phyloP scores from a whole-genome alignment of 2,888 invertebrate genomes.

The Cataglyphis altisquamis region DNA sequence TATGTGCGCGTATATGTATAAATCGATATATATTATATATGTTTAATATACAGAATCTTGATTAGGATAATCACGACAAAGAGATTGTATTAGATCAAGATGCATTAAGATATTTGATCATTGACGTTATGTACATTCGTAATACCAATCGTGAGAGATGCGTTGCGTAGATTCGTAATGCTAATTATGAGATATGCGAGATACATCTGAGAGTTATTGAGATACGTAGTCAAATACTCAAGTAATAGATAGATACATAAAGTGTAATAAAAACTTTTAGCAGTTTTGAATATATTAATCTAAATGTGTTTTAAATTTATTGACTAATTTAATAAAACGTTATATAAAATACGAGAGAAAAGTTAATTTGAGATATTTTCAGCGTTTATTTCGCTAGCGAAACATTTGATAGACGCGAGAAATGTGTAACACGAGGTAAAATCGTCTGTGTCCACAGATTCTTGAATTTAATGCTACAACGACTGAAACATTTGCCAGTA shows the following conservation, averaged over 20 bases:
- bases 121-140: not conserved
- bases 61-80: slow-evolving; percentile 48
- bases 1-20: not conserved
- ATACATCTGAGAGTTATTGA: not conserved
- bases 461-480: slow-evolving; percentile 4
- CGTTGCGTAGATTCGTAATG: not conserved
- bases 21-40: not conserved
- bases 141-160: not conserved
- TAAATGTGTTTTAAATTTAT: not conserved
- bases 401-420: not conserved
- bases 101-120: slow-evolving; percentile 39
- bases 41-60: slow-evolving; percentile 29
- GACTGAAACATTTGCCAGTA: slow-evolving; percentile 27
- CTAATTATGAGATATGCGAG: not conserved
- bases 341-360: not conserved
- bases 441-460: slow-evolving; percentile 7
- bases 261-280: not conserved
- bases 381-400: not conserved
- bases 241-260: not conserved
- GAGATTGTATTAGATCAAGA: slow-evolving; percentile 39
- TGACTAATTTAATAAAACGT: not conserved
- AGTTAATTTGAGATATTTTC: not conserved
- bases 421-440: not conserved
- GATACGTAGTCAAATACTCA: not conserved
- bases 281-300: not conserved